These are phyloP conservation scores for Knipowitschia caucasica DNA, from an alignment of 2,797 vertebrate species.

Conservation along the genomic window DNA sequence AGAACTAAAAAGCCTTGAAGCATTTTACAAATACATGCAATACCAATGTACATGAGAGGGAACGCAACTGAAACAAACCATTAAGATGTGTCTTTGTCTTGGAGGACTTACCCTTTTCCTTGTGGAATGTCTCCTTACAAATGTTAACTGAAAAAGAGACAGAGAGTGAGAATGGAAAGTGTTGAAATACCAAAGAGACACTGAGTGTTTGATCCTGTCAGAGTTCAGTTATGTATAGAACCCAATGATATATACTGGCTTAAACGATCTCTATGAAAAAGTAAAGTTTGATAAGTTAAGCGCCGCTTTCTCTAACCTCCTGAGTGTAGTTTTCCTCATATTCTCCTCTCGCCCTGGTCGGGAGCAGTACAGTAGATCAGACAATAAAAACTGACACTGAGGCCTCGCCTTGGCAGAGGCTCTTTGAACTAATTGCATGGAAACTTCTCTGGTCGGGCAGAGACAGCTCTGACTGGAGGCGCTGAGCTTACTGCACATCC, in stretches of 20 bases:
- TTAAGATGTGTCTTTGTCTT: no score
- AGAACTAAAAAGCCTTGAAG: no score
- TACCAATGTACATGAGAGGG: no score
- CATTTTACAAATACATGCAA: no score
- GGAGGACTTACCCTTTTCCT: no score
- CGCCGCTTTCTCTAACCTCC: conserved; percentile 17
- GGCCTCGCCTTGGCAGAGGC: conserved; percentile 38
- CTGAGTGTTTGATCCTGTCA: no score
- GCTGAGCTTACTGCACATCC: conserved; percentile 43
- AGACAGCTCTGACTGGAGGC: conserved; percentile 51
- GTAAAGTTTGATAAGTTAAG: conserved; percentile 1
- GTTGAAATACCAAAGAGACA: no score
- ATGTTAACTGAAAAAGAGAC: no score
- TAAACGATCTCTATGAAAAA: background rate
- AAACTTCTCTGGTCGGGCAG: conserved; percentile 39
- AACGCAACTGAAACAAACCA: no score
- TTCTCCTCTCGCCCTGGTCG: conserved; percentile 32
- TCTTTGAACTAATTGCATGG: conserved; percentile 58
- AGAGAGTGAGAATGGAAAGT: no score
- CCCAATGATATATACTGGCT: background rate
- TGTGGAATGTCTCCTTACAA: no score
- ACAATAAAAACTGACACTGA: conserved; percentile 53
- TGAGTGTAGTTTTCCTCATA: conserved; percentile 32
- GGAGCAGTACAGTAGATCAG: conserved; percentile 38
- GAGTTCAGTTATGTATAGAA: no score